These are phyloP conservation scores for Brachionus rubens DNA, from an alignment of 1,140 invertebrate species.

Conservation along the genomic window DNA sequence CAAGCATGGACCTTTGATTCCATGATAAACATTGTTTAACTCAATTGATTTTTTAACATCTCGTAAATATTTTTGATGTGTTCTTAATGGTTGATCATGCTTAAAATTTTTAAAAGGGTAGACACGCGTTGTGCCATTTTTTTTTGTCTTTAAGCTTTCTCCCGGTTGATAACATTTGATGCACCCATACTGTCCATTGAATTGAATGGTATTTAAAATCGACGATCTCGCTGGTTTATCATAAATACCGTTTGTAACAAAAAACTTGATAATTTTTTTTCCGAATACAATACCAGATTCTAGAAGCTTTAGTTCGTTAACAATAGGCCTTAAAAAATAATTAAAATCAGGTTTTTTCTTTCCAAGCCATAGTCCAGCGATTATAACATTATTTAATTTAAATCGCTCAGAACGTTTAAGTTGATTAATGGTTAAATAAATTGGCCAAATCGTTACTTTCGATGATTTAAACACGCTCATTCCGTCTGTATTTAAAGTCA, in stretches of 20 bases:
- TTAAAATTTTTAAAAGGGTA: background rate
- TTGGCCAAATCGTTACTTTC: background rate
- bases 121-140: background rate
- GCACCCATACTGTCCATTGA: background rate
- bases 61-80: background rate
- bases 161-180: background rate
- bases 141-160: background rate
- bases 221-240: background rate
- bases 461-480: background rate
- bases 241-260: background rate
- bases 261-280: background rate
- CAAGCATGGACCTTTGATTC: background rate
- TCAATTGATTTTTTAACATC: background rate
- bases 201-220: background rate
- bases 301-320: background rate
- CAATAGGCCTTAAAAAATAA: background rate
- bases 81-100: background rate
- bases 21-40: background rate
- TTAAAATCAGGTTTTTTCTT: background rate
- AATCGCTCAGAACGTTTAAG: background rate
- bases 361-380: background rate
- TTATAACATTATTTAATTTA: background rate
- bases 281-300: background rate
- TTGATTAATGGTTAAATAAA: background rate
- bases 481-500: background rate